Base-by-base conservation (phyloP, 2,113 vertebrate species). In the Anser brachyrhynchus region DNA sequence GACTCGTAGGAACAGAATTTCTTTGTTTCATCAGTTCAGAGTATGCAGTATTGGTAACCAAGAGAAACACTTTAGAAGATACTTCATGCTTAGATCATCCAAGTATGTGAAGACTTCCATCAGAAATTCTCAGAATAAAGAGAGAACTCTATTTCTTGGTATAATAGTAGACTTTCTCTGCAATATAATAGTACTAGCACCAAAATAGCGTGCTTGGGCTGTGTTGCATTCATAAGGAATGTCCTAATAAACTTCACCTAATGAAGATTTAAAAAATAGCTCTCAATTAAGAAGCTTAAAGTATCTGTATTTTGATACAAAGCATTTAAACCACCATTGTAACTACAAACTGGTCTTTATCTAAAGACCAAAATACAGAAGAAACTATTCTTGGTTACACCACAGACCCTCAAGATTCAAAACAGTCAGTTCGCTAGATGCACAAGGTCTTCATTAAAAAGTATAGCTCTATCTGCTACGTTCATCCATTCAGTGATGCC, bases 121-220 rank as follows among this genome's bases (percentile, higher is more conserved):
- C 73, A 91, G 82, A 67, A 92, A 89, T 65, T 93, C 92, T 79
- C 84, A 66, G 80, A 92, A 92, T 39, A 89, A 83, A 89, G n/a
- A 67, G 55, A 84, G 44, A 4, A 0, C 55, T 73, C 70, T 16
- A 23, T 51, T 87, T 82, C 89, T 76, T 71, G 55, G 37, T 54
- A 58, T 39, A 89, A 79, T 6, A 73, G 66, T 8, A 51, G 18
- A 73, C 29, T 79, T 70, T 7, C 80, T 64, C 75, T 67, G n/a
- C 41, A 57, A n/a, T 59, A 57, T 18, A 91, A 61, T 7, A 67
- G 33, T 22, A 57, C 28, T 81, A 73, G 25, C 39, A 72, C 28
- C 66, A 65, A 84, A 90, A 77, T 10, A 64, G 31, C 7, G 1
- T 12, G 37, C 14, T 41, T 87, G 31, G n/a, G 37, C 31, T 73